Evolutionary conservation across 2,797 vertebrate species (phyloP).

Genomic region (Parotocinclus haroldoi): DNA sequence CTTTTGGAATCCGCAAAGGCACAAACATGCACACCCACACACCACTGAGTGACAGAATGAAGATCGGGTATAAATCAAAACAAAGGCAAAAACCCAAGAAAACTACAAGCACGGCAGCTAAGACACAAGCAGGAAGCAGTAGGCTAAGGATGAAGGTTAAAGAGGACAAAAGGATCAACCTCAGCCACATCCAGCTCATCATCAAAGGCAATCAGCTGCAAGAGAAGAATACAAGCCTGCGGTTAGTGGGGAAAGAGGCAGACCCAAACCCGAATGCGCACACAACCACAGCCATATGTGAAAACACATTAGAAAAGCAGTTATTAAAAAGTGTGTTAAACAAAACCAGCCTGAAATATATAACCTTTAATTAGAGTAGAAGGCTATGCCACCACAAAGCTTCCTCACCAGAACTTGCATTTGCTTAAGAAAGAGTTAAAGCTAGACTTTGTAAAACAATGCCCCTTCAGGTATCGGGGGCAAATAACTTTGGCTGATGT

Average conservation of each 20-base stretch:
- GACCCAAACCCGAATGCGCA: conserved; percentile 14
- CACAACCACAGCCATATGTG: not conserved
- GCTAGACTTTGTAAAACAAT: no score
- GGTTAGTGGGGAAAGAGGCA: conserved; percentile 72
- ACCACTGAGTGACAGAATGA: not conserved
- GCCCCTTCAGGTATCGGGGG: no score
- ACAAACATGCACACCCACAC: conserved; percentile 1
- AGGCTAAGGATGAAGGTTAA: conserved; percentile 22
- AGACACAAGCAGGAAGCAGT: conserved; percentile 15
- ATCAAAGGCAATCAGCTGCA: conserved; percentile 93
- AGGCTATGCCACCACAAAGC: conserved; percentile 3
- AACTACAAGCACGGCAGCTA: conserved; percentile 14
- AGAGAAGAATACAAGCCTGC: conserved; percentile 73
- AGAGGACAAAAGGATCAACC: conserved; percentile 75
- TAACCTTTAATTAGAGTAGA: not conserved
- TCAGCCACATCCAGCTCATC: conserved; percentile 96
- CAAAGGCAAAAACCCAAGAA: conserved; percentile 10
- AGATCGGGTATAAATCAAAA: conserved; percentile 14
- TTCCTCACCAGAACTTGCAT: not conserved
- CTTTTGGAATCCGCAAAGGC: conserved; percentile 4
- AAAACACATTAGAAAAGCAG: not conserved
- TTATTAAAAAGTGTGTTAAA: not conserved
- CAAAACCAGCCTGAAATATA: no score
- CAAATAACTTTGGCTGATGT: no score
- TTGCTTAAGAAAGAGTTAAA: not conserved